Evolutionary conservation across 2,113 vertebrate genomes (phyloP).

Genomic region (Chionis minor): DNA sequence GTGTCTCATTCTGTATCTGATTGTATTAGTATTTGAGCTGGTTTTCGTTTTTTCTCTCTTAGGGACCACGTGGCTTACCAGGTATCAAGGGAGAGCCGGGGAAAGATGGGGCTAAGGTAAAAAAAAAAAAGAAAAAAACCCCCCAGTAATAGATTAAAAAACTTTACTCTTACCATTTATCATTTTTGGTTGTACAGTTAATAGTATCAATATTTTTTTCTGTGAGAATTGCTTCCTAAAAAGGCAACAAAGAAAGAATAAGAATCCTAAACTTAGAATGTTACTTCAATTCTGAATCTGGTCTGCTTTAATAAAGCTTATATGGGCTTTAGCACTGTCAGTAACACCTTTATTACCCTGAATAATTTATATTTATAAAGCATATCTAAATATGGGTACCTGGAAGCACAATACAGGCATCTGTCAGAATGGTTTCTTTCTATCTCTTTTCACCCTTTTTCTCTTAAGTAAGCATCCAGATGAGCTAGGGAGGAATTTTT

Average conservation of each 20-base stretch:
- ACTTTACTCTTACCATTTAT: neutral
- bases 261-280: neutral
- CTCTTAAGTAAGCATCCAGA: neutral
- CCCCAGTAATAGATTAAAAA: neutral
- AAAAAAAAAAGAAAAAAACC: neutral
- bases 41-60: conserved; percentile 18
- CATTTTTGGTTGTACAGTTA: neutral
- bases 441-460: neutral
- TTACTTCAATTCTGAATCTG: neutral
- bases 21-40: neutral
- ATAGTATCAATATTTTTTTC: neutral
- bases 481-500: neutral
- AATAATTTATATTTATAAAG: neutral
- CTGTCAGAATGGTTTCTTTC: neutral
- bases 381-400: neutral
- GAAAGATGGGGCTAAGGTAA: conserved; percentile 84
- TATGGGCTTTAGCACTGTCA: neutral
- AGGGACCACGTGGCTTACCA: conserved; percentile 84
- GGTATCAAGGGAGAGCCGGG: conserved; percentile 91
- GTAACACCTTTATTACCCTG: neutral
- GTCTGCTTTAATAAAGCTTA: neutral
- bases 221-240: neutral
- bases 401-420: neutral
- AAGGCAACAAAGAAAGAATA: neutral
- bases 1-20: neutral